Base-by-base conservation (phyloP, 2,113 vertebrate species). In the Thamnaconus septentrionalis region DNA sequence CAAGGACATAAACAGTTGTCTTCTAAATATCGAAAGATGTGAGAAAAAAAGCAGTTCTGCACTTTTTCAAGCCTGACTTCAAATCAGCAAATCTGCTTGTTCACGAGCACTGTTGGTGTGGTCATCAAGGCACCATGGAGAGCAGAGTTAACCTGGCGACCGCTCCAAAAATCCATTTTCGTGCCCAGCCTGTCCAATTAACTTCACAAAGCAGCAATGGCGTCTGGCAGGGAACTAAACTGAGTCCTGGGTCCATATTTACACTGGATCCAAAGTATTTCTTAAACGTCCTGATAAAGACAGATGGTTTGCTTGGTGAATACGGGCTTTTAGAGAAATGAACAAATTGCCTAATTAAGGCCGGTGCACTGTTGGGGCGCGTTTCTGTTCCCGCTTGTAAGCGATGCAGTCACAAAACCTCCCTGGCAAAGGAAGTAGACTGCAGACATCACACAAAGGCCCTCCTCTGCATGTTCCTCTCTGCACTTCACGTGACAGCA, bases 91-190 rank as follows among this genome's bases (percentile, higher is more conserved):
- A 31, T 31, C 18, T 1, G 18, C 18, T 31, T 31, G 18, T 31
- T 31, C 18, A 31, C 18, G 18, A 31, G 18, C 18, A 51, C 11
- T 47, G 60, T 46, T 52, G 12, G 3, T 40, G n/a, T 44, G 1
- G 41, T 76, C 55, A 82, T 31, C 18, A 69, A 74, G 62, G 41
- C 58, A 64, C 43, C 41, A 53, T 46, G 51, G 52, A 52, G 67
- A 41, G 41, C 18, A 43, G 41, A 58, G 61, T 55, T 62, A 69
- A 7, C 8, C 39, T 53, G 11, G 6, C 41, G 52, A 60, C 62
- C n/a, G 12, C 51, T 44, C 54, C 58, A 69, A 48, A 59, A 53
- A 61, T 42, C 53, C 31, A 48, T 31, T 8, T 53, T 9, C 10
- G n/a, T 0, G 3, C 40, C 42, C 41, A 63, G 60, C 31, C 62